A percentile compares a stretch with the other conserved stretches of the same genome.
These are phyloP conservation scores for Tiphia femorata DNA, from an alignment of 2,888 invertebrate genomes.

Conservation along the genomic window DNA sequence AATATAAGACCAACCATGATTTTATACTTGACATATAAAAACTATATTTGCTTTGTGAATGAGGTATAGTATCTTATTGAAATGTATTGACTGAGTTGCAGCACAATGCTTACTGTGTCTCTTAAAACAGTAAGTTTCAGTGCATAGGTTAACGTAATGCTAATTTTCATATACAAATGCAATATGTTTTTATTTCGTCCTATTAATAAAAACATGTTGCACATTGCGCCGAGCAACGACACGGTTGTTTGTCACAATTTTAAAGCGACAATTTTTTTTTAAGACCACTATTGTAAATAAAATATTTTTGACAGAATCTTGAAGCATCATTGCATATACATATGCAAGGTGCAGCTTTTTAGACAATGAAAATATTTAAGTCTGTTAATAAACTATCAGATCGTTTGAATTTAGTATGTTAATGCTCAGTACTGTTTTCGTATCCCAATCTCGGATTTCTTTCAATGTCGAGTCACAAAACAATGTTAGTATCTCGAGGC, in stretches of 20 bases:
- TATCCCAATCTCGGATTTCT: slow-evolving; percentile 30
- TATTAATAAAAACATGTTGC: slow-evolving; percentile 9
- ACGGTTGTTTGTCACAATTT: slow-evolving; percentile 24
- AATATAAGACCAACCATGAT: too few species aligned
- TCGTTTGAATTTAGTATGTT: slow-evolving; percentile 57
- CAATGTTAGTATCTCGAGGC: slow-evolving; percentile 28
- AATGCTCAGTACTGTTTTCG: slow-evolving; percentile 44
- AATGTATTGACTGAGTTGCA: background rate
- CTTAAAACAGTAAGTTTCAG: too few species aligned
- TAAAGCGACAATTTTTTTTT: slow-evolving; percentile 26
- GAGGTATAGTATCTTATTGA: background rate
- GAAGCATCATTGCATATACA: slow-evolving; percentile 37
- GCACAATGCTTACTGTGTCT: background rate
- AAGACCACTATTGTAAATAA: slow-evolving; percentile 40
- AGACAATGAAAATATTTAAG: slow-evolving; percentile 26
- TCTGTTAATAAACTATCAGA: slow-evolving; percentile 23
- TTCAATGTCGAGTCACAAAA: slow-evolving; percentile 26
- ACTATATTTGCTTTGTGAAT: background rate
- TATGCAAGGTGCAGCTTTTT: slow-evolving; percentile 46
- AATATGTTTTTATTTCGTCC: too few species aligned
- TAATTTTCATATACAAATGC: too few species aligned
- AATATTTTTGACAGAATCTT: slow-evolving; percentile 57
- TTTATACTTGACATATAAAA: background rate
- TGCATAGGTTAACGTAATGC: too few species aligned
- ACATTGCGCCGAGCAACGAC: slow-evolving; percentile 13